Conservation (phyloP, 2,888 invertebrate species). For the Acleris cristana region DNA sequence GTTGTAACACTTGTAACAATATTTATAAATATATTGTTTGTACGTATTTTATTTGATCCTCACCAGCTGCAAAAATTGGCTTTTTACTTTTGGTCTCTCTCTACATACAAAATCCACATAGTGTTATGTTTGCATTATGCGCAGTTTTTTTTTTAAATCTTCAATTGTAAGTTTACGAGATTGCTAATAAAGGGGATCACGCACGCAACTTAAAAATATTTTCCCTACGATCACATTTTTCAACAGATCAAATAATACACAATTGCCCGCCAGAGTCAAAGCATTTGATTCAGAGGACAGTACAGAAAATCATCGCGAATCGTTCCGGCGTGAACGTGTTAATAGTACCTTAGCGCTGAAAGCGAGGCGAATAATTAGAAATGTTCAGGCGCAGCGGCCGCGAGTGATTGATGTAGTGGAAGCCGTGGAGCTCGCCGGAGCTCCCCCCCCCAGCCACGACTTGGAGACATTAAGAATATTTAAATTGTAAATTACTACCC, state of each 20-base stretch:
- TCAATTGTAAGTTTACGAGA: too few relatives aligned
- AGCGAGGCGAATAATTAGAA: conserved; percentile 79
- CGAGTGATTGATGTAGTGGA: conserved; percentile 84
- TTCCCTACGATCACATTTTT: not conserved
- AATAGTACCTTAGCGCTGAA: conserved; percentile 57
- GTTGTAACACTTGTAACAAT: too few relatives aligned
- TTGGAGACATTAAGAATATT: conserved; percentile 83
- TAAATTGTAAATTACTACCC: conserved; percentile 82
- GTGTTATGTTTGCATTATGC: too few relatives aligned
- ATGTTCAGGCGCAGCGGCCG: conserved; percentile 80
- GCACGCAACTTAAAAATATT: not conserved
- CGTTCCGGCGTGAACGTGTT: conserved; percentile 44
- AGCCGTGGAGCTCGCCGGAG: conserved; percentile 53
- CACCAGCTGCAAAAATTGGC: too few relatives aligned
- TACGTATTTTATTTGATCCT: too few relatives aligned
- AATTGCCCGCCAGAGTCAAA: not conserved
- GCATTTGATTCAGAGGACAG: conserved; percentile 18
- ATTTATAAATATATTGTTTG: too few relatives aligned
- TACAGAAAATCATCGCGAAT: conserved; percentile 26
- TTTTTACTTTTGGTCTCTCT: too few relatives aligned
- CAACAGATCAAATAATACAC: not conserved
- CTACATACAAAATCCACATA: too few relatives aligned
- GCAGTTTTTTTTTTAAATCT: too few relatives aligned
- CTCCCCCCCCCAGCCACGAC: conserved; percentile 56
- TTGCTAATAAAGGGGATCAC: too few relatives aligned